Evolutionary conservation across 2,888 invertebrate genomes (phyloP).

Genomic region (Plebejus melissa): DNA sequence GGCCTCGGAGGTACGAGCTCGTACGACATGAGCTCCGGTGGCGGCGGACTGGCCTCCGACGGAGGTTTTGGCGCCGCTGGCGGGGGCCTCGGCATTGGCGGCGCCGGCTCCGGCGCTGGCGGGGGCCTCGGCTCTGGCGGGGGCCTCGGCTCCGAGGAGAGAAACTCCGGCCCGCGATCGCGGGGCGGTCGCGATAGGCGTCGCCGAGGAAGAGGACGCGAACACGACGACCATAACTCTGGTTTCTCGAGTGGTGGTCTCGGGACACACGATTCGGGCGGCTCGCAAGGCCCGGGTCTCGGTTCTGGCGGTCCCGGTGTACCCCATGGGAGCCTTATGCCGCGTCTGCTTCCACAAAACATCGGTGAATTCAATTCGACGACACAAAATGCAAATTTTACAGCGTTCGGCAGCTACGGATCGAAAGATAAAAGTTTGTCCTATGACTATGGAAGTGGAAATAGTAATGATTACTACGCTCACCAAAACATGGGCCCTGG

Average conservation of each 20-base stretch:
- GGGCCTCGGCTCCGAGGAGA: constrained; percentile 45
- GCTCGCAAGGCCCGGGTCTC: constrained; percentile 48
- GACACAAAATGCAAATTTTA: constrained; percentile 68
- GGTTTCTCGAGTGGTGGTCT: constrained; percentile 49
- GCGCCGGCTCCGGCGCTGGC: constrained; percentile 39
- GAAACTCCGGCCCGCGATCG: constrained; percentile 48
- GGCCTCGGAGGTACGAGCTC: constrained; percentile 46
- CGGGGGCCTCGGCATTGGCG: constrained; percentile 38
- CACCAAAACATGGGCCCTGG: constrained; percentile 63
- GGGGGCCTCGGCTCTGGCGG: constrained; percentile 45
- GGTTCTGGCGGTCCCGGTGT: constrained; percentile 69
- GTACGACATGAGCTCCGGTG: constrained; percentile 46
- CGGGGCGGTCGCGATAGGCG: constrained; percentile 60
- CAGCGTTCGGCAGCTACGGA: constrained; percentile 69
- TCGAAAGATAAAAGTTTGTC: constrained; percentile 50
- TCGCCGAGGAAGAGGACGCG: constrained; percentile 68
- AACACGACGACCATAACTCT: constrained; percentile 54
- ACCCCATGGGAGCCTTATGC: constrained; percentile 69
- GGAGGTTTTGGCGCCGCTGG: constrained; percentile 42
- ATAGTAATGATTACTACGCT: constrained; percentile 53
- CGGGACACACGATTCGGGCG: constrained; percentile 46
- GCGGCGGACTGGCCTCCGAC: constrained; percentile 45
- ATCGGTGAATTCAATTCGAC: constrained; percentile 53
- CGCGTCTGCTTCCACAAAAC: constrained; percentile 68
- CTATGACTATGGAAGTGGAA: constrained; percentile 47